Evolutionary conservation across 1,140 invertebrate species (phyloP).

Genomic region (Hirudo medicinalis): DNA sequence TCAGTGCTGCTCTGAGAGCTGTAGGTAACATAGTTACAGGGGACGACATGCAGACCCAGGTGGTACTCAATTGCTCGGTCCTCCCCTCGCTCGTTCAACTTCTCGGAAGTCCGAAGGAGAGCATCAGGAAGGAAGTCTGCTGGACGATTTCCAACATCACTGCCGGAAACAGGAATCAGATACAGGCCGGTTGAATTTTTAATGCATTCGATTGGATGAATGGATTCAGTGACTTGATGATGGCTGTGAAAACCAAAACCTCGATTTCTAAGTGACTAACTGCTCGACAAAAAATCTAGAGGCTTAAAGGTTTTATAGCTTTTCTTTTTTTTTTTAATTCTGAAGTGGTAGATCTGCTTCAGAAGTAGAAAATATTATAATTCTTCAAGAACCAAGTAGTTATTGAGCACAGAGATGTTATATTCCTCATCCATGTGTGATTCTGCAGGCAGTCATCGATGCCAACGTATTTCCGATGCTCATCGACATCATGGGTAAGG

Average conservation of each 20-base stretch:
- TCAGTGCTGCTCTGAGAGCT: constrained; percentile 84
- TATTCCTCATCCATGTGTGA: too few relatives aligned
- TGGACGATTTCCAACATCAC: constrained; percentile 98
- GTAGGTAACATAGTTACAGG: constrained; percentile 97
- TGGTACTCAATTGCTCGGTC: constrained; percentile 59
- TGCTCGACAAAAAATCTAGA: too few relatives aligned
- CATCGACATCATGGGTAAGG: constrained; percentile 76
- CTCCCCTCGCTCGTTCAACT: constrained; percentile 70
- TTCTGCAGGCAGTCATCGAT: constrained; percentile 83
- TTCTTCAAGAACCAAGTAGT: too few relatives aligned
- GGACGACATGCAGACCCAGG: constrained; percentile 87
- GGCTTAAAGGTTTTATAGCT: too few relatives aligned
- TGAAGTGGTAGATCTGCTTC: too few relatives aligned
- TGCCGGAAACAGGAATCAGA: constrained; percentile 83
- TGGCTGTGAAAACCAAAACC: too few relatives aligned
- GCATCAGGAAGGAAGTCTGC: constrained; percentile 85
- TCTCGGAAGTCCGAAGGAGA: constrained; percentile 59
- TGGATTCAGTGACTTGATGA: too few relatives aligned
- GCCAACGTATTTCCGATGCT: constrained; percentile 83
- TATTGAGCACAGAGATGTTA: too few relatives aligned
- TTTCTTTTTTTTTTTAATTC: too few relatives aligned
- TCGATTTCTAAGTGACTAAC: too few relatives aligned
- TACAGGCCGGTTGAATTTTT: constrained; percentile 49
- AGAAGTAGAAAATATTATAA: too few relatives aligned
- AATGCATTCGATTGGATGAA: not conserved